Evolutionary conservation across 35 echinoderm and acorn worm species (phyloP).

Genomic region (Hemicentrotus pulcherrimus): DNA sequence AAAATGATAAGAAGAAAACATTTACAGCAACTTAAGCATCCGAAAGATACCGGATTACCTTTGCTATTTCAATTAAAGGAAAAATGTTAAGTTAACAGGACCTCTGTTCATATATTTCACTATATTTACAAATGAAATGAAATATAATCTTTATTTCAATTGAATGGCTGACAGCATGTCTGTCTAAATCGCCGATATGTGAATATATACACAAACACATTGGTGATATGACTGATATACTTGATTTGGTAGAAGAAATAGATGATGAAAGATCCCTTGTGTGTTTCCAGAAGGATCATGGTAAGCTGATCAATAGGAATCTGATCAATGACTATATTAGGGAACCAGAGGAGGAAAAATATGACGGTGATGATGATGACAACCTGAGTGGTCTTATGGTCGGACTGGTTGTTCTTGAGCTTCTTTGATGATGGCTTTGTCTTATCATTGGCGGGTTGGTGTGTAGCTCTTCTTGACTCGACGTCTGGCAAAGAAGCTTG

Average conservation of each 20-base stretch:
- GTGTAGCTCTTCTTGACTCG: too few species aligned
- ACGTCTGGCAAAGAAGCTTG: too few species aligned
- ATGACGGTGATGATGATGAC: conserved; percentile 33
- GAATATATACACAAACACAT: conserved; percentile 16
- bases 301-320: background rate
- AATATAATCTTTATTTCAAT: background rate
- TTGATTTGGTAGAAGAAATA: conserved; percentile 40
- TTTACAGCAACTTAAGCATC: too few species aligned
- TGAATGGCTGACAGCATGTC: background rate
- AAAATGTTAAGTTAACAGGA: too few species aligned
- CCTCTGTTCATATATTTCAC: too few species aligned
- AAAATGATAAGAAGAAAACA: too few species aligned
- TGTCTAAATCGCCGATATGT: background rate
- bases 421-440: background rate
- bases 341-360: conserved; percentile 22
- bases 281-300: background rate
- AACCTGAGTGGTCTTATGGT: conserved; percentile 15
- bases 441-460: too few species aligned
- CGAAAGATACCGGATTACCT: too few species aligned
- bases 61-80: too few species aligned
- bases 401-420: background rate
- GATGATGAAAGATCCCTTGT: background rate
- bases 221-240: conserved; percentile 22
- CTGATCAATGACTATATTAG: background rate
- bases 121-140: too few species aligned